Base-by-base conservation (phyloP, 2,797 vertebrate species). In the Darevskia mixta region DNA sequence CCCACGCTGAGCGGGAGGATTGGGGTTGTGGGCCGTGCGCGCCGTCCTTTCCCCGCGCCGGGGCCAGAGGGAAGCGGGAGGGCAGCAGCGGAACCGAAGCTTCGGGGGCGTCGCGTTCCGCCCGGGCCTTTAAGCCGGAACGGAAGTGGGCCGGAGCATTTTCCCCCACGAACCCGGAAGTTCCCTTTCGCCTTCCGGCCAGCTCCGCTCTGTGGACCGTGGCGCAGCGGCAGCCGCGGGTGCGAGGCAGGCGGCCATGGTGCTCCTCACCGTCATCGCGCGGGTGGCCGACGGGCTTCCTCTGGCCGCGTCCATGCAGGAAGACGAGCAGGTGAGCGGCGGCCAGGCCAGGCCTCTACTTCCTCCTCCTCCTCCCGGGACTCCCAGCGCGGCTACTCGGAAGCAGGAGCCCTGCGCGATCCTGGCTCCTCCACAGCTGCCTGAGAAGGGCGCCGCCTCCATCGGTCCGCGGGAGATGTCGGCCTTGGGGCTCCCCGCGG, bases 211-310 rank as follows among this genome's bases (percentile, higher is more conserved):
- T 55, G 49, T 55, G 13, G 67, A 27, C 67, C 67, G 67, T 25
- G 20, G 67, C 27, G 23, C 29, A 29, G 67, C 67, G 23, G 67
- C 49, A 55, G 27, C 66, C 29, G 23, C 66, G 66, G 66, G 71
- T 4, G 71, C 23, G 76, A 27, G 11, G 72, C 69, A 1, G 86
- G 29, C 49, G 5, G 38, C 18, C 75, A 99, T 99, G 98, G 98
- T 99, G 97, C 94, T 99, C 92, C 97, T 99, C 29, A 99, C 99
- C 25, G 98, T 99, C 98, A 99, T 99, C 94, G 99, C 98, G 61
- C 97, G 98, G 38, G 97, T 99, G 96, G 99, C 98, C 18, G 99
- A 99, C 93, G 98, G 99, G 38, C 97, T 99, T 41, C 98, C 98
- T 4, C 95, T 99, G 90, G 99, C 99, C 76, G 99, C 99, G 1